Percentiles rank a stretch among this genome's conserved stretches.
These are phyloP conservation scores for Myopa tessellatipennis DNA, from an alignment of 2,888 invertebrate species.

Conservation along the genomic window DNA sequence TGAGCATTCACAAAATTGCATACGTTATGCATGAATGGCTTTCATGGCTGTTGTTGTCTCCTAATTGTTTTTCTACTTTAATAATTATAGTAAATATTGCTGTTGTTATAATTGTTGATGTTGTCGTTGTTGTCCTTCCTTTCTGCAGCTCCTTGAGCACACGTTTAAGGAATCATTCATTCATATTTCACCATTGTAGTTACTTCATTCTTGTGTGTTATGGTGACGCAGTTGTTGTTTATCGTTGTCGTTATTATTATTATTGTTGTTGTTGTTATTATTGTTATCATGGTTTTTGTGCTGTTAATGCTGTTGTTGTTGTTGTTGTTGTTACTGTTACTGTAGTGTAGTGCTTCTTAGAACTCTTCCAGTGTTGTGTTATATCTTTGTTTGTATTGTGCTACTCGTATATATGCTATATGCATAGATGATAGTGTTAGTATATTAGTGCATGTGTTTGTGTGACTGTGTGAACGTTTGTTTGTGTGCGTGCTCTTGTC, in stretches of 20 bases:
- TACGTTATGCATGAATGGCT: slow-evolving; percentile 33
- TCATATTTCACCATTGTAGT: neutral
- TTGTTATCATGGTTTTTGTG: too few species aligned
- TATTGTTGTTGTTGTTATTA: too few species aligned
- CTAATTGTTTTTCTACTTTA: neutral
- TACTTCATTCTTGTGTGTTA: neutral
- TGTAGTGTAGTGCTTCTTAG: neutral
- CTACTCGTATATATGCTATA: neutral
- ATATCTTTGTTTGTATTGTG: neutral
- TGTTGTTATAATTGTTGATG: neutral
- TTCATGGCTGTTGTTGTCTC: neutral
- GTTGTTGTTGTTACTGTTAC: neutral
- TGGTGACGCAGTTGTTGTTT: neutral
- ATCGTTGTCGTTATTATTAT: neutral
- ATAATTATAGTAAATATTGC: neutral
- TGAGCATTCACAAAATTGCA: slow-evolving; percentile 15
- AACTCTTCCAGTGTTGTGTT: neutral
- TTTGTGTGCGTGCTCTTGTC: neutral
- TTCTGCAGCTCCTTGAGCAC: neutral
- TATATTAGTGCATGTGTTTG: slow-evolving; percentile 49
- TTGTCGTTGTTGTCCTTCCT: neutral
- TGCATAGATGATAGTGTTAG: slow-evolving; percentile 19
- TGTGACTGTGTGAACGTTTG: slow-evolving; percentile 42
- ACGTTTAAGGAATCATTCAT: neutral
- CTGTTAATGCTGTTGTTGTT: neutral